Evolutionary conservation across 2,113 vertebrate species (phyloP).

Genomic region (Poeciliopsis prolifica): DNA sequence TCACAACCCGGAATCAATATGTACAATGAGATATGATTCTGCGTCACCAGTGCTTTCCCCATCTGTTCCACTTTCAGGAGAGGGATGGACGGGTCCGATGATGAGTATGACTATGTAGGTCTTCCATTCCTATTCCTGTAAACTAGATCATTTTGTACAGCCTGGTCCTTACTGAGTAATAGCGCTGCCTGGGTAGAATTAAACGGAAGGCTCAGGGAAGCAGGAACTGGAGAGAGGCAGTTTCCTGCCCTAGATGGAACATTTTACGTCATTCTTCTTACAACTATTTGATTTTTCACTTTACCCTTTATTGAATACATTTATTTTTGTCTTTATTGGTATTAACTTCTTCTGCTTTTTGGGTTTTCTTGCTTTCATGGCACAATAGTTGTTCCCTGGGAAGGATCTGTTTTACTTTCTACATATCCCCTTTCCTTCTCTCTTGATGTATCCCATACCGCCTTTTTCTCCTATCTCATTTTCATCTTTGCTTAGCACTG

Average conservation of each 20-base stretch:
- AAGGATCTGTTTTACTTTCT: conserved; percentile 25
- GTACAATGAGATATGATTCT: conserved; percentile 38
- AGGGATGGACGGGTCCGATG: conserved; percentile 36
- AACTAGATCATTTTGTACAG: conserved; percentile 73
- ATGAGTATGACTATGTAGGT: conserved; percentile 73
- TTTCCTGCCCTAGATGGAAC: conserved; percentile 68
- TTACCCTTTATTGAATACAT: conserved; percentile 20
- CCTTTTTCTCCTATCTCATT: conserved; percentile 14
- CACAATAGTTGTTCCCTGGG: conserved; percentile 8
- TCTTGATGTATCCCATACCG: not conserved
- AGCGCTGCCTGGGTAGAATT: conserved; percentile 53
- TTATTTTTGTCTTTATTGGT: conserved; percentile 15
- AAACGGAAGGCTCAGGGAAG: conserved; percentile 37
- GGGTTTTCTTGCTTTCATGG: conserved; percentile 1
- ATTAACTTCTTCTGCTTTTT: conserved; percentile 22
- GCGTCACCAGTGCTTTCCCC: conserved; percentile 49
- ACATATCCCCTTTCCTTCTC: conserved; percentile 1
- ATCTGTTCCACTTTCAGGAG: conserved; percentile 42
- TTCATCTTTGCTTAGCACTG: conserved; percentile 6
- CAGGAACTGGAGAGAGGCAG: conserved; percentile 36
- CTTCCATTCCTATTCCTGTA: conserved; percentile 71
- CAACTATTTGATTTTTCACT: conserved; percentile 24
- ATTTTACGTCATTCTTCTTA: conserved; percentile 46
- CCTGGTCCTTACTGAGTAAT: conserved; percentile 64
- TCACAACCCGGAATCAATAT: conserved; percentile 51